These are phyloP conservation scores for Chelmon rostratus DNA, from an alignment of 2,797 vertebrate genomes.

Conservation along the genomic window DNA sequence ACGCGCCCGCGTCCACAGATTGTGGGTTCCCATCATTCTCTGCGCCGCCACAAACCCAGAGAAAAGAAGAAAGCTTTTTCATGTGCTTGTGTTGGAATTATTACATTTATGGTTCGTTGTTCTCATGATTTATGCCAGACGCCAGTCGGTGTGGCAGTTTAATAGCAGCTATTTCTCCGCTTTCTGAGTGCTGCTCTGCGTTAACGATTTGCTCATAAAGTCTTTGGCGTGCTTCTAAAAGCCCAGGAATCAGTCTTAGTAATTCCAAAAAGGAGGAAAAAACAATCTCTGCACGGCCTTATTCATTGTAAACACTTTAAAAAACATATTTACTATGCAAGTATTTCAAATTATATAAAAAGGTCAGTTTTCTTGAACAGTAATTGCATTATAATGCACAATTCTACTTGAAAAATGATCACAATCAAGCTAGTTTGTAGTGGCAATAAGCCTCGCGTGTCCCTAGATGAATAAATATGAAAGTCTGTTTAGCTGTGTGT, in stretches of 20 bases:
- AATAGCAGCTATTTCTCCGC: conserved; percentile 75
- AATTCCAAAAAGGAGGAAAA: conserved; percentile 51
- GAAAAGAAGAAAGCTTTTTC: conserved; percentile 59
- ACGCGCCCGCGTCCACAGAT: conserved; percentile 54
- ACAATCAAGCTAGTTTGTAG: conserved; percentile 25
- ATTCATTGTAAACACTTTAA: conserved; percentile 60
- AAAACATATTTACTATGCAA: conserved; percentile 78
- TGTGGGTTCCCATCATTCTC: conserved; percentile 63
- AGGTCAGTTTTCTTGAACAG: conserved; percentile 31
- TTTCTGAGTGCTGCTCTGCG: conserved; percentile 74
- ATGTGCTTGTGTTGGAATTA: conserved; percentile 69
- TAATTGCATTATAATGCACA: conserved; percentile 29
- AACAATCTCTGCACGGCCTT: conserved; percentile 47
- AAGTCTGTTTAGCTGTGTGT: conserved; percentile 37
- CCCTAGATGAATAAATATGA: conserved; percentile 17
- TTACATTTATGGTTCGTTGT: conserved; percentile 78
- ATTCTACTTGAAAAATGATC: conserved; percentile 50
- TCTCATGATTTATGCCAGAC: conserved; percentile 80
- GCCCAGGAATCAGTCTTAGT: conserved; percentile 55
- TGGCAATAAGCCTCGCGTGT: conserved; percentile 24
- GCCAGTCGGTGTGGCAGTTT: conserved; percentile 79
- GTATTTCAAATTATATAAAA: conserved; percentile 53
- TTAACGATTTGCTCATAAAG: conserved; percentile 80
- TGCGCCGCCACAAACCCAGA: conserved; percentile 45
- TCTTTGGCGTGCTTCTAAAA: conserved; percentile 71